Conservation (phyloP, 2,113 vertebrate species). For the Epinephelus cyanopodus region DNA sequence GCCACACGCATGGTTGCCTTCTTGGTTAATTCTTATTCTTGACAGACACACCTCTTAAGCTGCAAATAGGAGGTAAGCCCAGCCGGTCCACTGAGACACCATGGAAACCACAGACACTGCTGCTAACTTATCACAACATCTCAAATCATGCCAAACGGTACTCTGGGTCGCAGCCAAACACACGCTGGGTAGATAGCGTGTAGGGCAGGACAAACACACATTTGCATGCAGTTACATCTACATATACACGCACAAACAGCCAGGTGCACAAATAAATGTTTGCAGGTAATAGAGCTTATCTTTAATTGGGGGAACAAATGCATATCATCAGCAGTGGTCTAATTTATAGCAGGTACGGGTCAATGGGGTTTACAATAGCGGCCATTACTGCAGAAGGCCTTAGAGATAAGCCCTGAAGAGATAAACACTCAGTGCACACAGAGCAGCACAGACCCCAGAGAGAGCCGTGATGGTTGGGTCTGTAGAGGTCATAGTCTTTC, state of each 20-base stretch:
- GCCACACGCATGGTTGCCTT: slow-evolving; percentile 8
- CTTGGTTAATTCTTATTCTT: slow-evolving; percentile 33
- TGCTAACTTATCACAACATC: slow-evolving; percentile 53
- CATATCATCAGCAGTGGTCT: slow-evolving; percentile 37
- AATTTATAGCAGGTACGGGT: slow-evolving; percentile 49
- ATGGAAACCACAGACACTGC: slow-evolving; percentile 64
- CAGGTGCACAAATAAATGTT: slow-evolving; percentile 31
- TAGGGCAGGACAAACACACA: slow-evolving; percentile 29
- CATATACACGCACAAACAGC: slow-evolving; percentile 16
- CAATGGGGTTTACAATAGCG: slow-evolving; percentile 50
- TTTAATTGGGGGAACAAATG: slow-evolving; percentile 55
- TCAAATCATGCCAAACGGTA: slow-evolving; percentile 39
- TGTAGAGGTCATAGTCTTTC: slow-evolving; percentile 57
- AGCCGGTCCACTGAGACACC: slow-evolving; percentile 22
- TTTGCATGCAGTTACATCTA: slow-evolving; percentile 12
- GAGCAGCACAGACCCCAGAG: slow-evolving; percentile 46
- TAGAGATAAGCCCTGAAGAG: slow-evolving; percentile 71
- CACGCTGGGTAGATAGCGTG: slow-evolving; percentile 10
- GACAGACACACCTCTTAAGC: slow-evolving; percentile 36
- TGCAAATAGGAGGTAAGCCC: slow-evolving; percentile 30
- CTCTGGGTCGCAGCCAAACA: slow-evolving; percentile 22
- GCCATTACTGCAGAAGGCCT: slow-evolving; percentile 66
- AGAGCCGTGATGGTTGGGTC: slow-evolving; percentile 32
- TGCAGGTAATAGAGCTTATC: slow-evolving; percentile 58
- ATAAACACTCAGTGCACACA: slow-evolving; percentile 52